These are phyloP conservation scores for Ceraclea dissimilis DNA, from an alignment of 2,888 invertebrate genomes.

Conservation along the genomic window DNA sequence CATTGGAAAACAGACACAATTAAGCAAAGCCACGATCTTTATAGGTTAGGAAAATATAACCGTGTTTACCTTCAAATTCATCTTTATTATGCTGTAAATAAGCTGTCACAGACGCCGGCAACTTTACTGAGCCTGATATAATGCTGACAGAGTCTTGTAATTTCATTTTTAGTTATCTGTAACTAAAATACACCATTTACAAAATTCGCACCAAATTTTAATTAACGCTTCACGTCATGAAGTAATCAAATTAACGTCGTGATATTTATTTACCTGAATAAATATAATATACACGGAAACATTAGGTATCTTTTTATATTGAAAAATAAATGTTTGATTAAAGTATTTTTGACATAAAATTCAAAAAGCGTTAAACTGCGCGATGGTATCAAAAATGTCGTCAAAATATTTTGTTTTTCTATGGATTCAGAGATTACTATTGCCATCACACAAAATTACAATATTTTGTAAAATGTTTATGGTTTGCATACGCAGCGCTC, in stretches of 20 bases:
- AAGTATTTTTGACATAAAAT: conserved; percentile 5
- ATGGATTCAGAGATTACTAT: too few species aligned
- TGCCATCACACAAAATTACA: not conserved
- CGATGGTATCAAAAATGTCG: conserved; percentile 5
- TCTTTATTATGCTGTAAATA: conserved; percentile 21
- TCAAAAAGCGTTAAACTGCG: conserved; percentile 19
- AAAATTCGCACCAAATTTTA: too few species aligned
- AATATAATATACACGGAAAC: too few species aligned
- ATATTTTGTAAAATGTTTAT: not conserved
- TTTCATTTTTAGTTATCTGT: conserved; percentile 16
- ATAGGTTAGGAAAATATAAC: too few species aligned
- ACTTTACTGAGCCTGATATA: conserved; percentile 15
- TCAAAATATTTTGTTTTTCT: not conserved
- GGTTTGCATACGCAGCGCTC: too few species aligned
- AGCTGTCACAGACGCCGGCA: conserved; percentile 21
- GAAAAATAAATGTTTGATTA: not conserved
- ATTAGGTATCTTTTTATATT: not conserved
- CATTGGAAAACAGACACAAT: too few species aligned
- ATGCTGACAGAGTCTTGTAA: conserved; percentile 16
- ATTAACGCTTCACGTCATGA: too few species aligned
- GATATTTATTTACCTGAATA: too few species aligned
- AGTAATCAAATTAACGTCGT: too few species aligned
- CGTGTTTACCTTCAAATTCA: conserved; percentile 18
- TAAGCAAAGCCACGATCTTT: too few species aligned
- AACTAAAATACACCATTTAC: not conserved